Percentiles rank a stretch among this genome's conserved stretches.
These are phyloP conservation scores for Monopterus albus DNA, from an alignment of 2,113 vertebrate genomes.

Conservation along the genomic window DNA sequence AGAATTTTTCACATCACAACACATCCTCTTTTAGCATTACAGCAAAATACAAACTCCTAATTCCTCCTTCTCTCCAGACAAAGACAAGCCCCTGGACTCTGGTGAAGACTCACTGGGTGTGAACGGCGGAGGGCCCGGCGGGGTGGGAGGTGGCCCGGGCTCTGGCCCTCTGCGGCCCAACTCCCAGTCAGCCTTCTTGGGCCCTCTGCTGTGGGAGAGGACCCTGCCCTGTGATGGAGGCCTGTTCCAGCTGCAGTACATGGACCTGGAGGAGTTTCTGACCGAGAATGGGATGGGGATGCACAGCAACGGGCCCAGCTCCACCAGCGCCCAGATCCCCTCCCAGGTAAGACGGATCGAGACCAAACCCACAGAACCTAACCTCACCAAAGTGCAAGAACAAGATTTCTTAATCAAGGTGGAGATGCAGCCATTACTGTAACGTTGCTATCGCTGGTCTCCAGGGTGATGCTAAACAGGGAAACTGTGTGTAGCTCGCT, in stretches of 20 bases:
- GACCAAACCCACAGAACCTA: background rate
- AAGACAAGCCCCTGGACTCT: slow-evolving; percentile 81
- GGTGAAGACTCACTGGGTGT: slow-evolving; percentile 76
- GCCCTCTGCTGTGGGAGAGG: slow-evolving; percentile 84
- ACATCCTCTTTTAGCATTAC: background rate
- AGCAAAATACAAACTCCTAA: background rate
- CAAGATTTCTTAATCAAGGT: no score
- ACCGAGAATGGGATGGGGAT: slow-evolving; percentile 86
- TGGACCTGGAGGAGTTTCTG: slow-evolving; percentile 87
- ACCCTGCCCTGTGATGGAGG: slow-evolving; percentile 84
- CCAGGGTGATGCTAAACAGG: no score
- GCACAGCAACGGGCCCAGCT: slow-evolving; percentile 77
- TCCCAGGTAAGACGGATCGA: slow-evolving; percentile 58
- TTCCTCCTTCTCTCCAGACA: slow-evolving; percentile 68
- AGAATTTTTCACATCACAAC: background rate
- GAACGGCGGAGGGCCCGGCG: slow-evolving; percentile 36
- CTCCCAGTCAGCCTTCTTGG: slow-evolving; percentile 84
- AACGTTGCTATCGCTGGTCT: no score
- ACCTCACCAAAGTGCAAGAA: no score
- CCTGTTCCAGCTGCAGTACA: slow-evolving; percentile 86
- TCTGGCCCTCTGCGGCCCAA: slow-evolving; percentile 68
- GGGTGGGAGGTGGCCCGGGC: slow-evolving; percentile 49
- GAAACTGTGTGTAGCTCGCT: no score
- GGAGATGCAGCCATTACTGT: no score
- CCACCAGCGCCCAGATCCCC: slow-evolving; percentile 81